Evolutionary conservation across 2,888 invertebrate genomes (phyloP).

Genomic region (Acanthococcus lagerstroemiae): DNA sequence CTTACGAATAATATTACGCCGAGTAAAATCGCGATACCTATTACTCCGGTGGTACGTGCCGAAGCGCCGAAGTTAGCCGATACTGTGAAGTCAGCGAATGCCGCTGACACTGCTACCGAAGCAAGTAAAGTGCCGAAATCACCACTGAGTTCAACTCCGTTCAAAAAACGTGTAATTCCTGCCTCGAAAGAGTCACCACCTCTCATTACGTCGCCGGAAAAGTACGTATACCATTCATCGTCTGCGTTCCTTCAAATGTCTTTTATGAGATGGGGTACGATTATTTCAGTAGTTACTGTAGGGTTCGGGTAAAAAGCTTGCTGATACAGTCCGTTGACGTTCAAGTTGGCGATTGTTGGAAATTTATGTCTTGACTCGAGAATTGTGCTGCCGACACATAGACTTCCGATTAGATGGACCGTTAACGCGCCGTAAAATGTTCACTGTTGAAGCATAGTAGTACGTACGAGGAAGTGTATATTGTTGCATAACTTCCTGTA

Average conservation of each 20-base stretch:
- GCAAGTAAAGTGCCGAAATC: neutral
- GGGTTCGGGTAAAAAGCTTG: too few species aligned
- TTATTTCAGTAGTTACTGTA: too few species aligned
- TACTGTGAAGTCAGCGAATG: neutral
- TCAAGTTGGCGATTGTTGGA: too few species aligned
- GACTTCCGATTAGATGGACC: too few species aligned
- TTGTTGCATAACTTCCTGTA: too few species aligned
- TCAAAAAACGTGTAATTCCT: conserved; percentile 7
- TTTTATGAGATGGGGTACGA: too few species aligned
- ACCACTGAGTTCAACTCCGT: neutral
- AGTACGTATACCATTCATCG: neutral
- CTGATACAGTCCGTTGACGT: too few species aligned
- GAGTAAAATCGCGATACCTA: neutral
- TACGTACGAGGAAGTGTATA: too few species aligned
- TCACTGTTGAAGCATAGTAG: too few species aligned
- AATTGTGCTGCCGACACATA: too few species aligned
- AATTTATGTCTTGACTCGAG: too few species aligned
- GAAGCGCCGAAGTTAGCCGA: neutral
- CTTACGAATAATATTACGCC: neutral
- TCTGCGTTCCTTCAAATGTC: neutral
- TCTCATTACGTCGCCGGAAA: neutral
- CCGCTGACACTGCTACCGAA: neutral
- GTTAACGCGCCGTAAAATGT: too few species aligned
- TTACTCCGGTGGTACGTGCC: neutral
- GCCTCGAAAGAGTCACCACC: neutral